These are phyloP conservation scores for Pantherophis vulpinus DNA, from an alignment of 2,797 vertebrate species.

Conservation along the genomic window DNA sequence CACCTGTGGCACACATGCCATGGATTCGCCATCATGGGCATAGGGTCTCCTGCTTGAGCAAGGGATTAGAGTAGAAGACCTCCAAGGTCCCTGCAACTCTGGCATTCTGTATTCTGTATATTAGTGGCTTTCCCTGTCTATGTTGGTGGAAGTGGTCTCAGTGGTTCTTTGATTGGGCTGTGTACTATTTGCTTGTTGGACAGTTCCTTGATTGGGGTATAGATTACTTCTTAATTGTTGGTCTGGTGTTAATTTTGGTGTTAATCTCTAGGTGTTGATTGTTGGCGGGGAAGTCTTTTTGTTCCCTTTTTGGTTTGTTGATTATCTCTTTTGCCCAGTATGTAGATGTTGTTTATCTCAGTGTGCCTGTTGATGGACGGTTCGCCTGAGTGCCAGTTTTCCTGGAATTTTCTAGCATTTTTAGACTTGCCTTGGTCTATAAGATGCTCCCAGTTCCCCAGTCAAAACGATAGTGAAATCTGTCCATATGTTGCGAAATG, in stretches of 20 bases:
- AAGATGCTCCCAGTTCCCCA: neutral
- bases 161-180: neutral
- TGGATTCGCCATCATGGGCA: no score
- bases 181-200: neutral
- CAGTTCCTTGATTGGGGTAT: neutral
- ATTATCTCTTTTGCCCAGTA: neutral
- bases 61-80: neutral
- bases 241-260: neutral
- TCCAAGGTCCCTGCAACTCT: neutral
- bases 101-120: neutral
- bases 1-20: no score
- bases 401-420: neutral
- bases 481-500: neutral
- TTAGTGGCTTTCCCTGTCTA: neutral
- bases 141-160: neutral
- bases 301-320: neutral
- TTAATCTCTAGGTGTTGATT: neutral
- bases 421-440: neutral
- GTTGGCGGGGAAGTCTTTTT: neutral
- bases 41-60: neutral
- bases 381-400: neutral
- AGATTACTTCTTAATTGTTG: neutral
- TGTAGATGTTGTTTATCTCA: neutral
- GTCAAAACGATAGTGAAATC: neutral
- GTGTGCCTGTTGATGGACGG: neutral